Evolutionary conservation across 2,888 invertebrate species (phyloP).

Genomic region (Imbricaverruca yamaguchii): DNA sequence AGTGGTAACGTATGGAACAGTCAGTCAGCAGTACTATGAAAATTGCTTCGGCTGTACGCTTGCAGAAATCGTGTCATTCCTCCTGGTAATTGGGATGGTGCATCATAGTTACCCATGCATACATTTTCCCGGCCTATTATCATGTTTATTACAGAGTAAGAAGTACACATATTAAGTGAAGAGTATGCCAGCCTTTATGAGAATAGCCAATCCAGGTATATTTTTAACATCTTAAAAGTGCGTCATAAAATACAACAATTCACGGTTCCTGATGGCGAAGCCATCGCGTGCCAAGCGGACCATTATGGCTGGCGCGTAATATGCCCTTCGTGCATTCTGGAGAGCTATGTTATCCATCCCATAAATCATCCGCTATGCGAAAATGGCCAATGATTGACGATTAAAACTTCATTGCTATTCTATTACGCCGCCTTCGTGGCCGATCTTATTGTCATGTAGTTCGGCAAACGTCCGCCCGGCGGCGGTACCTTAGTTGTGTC

Average conservation of each 20-base stretch:
- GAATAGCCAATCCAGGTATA: not conserved
- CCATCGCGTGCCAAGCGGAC: not conserved
- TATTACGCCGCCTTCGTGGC: not conserved
- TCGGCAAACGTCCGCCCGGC: not conserved
- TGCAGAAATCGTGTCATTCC: not conserved
- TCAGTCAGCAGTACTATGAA: too few species aligned
- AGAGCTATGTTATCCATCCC: not conserved
- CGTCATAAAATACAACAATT: not conserved
- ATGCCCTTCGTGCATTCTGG: constrained; percentile 1
- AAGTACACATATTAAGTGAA: not conserved
- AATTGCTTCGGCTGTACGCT: too few species aligned
- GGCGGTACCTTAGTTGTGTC: not conserved
- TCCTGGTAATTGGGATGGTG: not conserved
- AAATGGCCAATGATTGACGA: constrained; percentile 4
- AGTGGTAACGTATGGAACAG: not conserved
- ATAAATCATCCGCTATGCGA: not conserved
- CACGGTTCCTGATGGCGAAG: not conserved
- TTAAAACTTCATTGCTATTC: not conserved
- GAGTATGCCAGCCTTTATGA: not conserved
- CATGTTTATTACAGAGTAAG: not conserved
- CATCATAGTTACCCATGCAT: not conserved
- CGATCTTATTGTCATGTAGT: not conserved
- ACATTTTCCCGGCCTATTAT: not conserved
- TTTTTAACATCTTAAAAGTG: constrained; percentile 12
- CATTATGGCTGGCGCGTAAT: not conserved